Conservation (phyloP, 2,797 vertebrate species). For the Parauchenoglanis punctatus region DNA sequence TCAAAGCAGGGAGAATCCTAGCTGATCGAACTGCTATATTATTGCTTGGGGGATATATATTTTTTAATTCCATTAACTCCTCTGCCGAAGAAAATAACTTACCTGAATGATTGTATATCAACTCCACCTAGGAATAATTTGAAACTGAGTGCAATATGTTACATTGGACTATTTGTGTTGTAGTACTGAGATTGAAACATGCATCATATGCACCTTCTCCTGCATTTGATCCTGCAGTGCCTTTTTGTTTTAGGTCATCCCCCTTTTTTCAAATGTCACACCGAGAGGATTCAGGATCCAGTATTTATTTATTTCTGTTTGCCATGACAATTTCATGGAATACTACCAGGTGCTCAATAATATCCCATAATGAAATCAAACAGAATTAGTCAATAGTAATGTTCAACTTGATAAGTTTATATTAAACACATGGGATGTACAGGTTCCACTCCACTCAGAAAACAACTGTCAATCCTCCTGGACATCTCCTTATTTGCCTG, state of each 20-base stretch:
- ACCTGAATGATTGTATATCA: neutral
- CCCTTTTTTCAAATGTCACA: neutral
- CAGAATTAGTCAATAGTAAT: neutral
- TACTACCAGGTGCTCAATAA: constrained; percentile 55
- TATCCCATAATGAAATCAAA: constrained; percentile 40
- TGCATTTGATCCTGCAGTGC: constrained; percentile 42
- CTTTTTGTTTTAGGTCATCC: constrained; percentile 75
- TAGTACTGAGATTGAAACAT: neutral
- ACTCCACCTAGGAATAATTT: neutral
- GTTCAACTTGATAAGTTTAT: constrained; percentile 1
- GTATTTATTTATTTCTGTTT: constrained; percentile 76
- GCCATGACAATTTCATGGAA: constrained; percentile 67
- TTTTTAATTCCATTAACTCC: neutral
- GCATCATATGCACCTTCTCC: neutral
- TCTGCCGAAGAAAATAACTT: neutral
- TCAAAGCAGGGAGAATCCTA: neutral
- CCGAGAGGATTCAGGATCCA: constrained; percentile 84
- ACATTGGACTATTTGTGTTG: neutral
- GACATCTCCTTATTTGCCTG: neutral
- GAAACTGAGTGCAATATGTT: constrained; percentile 4
- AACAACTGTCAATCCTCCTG: neutral
- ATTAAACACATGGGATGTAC: neutral
- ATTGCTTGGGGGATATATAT: neutral
- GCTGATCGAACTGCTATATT: neutral
- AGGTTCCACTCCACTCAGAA: neutral